Evolutionary conservation across 2,888 invertebrate species (phyloP).

Genomic region (Lepidocyrtoides sp.): DNA sequence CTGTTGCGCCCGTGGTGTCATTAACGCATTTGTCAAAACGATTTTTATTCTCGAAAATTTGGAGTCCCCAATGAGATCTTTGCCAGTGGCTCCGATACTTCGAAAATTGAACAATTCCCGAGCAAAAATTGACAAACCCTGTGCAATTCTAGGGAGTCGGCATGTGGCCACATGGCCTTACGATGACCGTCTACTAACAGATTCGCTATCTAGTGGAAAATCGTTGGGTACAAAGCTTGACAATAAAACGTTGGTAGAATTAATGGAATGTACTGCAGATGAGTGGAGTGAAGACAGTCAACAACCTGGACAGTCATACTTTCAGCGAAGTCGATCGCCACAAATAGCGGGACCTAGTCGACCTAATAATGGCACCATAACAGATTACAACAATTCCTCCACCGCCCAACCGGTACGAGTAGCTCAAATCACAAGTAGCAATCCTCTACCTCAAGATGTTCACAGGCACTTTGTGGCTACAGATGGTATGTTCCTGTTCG

Average conservation of each 20-base stretch:
- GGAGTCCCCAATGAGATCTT: not conserved
- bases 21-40: conserved; percentile 62
- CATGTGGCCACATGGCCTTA: conserved; percentile 61
- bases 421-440: not conserved
- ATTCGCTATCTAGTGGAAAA: not conserved
- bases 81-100: conserved; percentile 64
- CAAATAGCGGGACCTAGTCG: not conserved
- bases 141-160: not conserved
- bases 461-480: conserved; percentile 86
- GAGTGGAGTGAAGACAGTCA: not conserved
- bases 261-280: not conserved
- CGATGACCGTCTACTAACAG: conserved; percentile 55
- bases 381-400: not conserved
- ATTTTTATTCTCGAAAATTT: conserved; percentile 54
- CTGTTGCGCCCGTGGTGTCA: conserved; percentile 64
- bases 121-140: conserved; percentile 40
- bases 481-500: conserved; percentile 86
- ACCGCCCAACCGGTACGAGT: no score
- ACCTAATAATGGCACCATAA: not conserved
- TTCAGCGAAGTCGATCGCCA: not conserved
- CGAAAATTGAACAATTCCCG: conserved; percentile 49
- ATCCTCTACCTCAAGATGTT: conserved; percentile 82
- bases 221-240: conserved; percentile 31
- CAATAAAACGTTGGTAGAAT: not conserved
- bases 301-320: not conserved